phyloP scores from a whole-genome alignment of 2,888 invertebrate genomes.

The Melinopterus prodromus region DNA sequence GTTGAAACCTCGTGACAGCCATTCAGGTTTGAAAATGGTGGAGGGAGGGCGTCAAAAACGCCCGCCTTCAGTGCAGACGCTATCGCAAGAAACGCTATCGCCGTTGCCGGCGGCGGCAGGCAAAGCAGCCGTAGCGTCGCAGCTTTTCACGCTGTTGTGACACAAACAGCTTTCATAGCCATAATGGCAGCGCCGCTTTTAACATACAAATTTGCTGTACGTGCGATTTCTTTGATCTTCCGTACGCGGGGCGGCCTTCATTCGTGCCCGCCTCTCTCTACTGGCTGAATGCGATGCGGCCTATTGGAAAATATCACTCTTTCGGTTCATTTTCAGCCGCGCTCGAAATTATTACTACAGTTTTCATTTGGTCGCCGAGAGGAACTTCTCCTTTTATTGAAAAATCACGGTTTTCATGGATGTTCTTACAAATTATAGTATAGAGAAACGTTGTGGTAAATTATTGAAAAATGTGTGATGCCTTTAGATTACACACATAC shows the following conservation, averaged over 20 bases:
- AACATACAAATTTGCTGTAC: slow-evolving; percentile 4
- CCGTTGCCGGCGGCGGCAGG: background rate
- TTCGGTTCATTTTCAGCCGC: background rate
- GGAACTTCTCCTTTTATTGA: background rate
- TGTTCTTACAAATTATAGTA: too few species aligned
- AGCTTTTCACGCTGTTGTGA: slow-evolving; percentile 4
- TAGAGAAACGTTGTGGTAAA: too few species aligned
- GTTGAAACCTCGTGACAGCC: background rate
- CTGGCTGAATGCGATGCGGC: background rate
- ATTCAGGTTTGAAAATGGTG: background rate
- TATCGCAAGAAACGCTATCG: background rate
- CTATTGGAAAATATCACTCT: background rate
- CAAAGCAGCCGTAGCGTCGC: background rate
- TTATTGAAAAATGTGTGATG: too few species aligned
- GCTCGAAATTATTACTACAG: background rate
- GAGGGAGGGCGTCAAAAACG: background rate
- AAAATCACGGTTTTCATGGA: background rate
- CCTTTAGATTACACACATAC: too few species aligned
- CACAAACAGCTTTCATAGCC: background rate
- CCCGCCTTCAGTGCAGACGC: background rate
- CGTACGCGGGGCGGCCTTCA: background rate
- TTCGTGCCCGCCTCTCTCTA: background rate
- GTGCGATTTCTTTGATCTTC: background rate
- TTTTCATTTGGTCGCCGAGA: background rate
- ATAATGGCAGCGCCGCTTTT: background rate